phyloP scores from a whole-genome alignment of 2,797 vertebrate species.

The Hoplostethus mediterraneus region DNA sequence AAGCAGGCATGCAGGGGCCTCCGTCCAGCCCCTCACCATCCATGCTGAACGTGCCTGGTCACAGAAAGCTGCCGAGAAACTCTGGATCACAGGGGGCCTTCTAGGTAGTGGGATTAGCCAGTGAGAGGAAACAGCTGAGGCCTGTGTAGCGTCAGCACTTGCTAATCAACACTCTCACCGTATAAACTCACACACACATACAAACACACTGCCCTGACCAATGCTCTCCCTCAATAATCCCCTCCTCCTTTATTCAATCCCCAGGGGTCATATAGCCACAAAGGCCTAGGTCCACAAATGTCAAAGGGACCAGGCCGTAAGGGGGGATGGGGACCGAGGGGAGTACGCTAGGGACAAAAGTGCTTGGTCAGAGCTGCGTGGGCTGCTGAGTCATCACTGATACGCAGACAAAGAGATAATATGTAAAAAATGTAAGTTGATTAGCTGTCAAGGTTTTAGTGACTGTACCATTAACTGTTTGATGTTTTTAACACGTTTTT shows the following conservation, averaged over 20 bases:
- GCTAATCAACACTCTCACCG: slow-evolving; percentile 73
- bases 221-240: slow-evolving; percentile 68
- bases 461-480: background rate
- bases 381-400: slow-evolving; percentile 79
- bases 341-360: slow-evolving; percentile 52
- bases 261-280: slow-evolving; percentile 74
- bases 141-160: slow-evolving; percentile 81
- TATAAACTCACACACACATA: slow-evolving; percentile 34
- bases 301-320: slow-evolving; percentile 58
- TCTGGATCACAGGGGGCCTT: slow-evolving; percentile 69
- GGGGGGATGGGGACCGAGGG: background rate
- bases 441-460: slow-evolving; percentile 19
- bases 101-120: slow-evolving; percentile 78
- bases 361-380: slow-evolving; percentile 73
- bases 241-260: slow-evolving; percentile 61
- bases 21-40: slow-evolving; percentile 29
- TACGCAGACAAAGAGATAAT: slow-evolving; percentile 37
- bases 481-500: background rate
- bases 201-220: slow-evolving; percentile 38
- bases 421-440: slow-evolving; percentile 29
- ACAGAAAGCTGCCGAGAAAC: slow-evolving; percentile 64
- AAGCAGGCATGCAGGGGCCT: slow-evolving; percentile 50
- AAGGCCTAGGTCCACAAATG: slow-evolving; percentile 73
- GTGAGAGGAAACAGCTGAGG: slow-evolving; percentile 85
- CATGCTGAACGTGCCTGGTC: slow-evolving; percentile 65